Conservation (phyloP, 2,888 invertebrate species). For the Spialia ferax region DNA sequence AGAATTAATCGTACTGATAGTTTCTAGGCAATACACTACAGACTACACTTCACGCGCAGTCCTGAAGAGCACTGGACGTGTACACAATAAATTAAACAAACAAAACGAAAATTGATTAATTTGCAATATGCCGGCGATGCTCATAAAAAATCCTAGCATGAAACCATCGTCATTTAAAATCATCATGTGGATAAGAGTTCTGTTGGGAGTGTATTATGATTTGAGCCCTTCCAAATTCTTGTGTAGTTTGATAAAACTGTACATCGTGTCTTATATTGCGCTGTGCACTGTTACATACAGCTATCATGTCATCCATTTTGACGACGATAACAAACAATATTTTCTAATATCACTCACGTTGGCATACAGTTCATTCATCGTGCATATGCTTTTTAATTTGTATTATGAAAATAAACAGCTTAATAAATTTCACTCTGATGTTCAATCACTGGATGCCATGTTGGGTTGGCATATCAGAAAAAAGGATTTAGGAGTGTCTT, state of each 20-base stretch:
- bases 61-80: too few species aligned
- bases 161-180: background rate
- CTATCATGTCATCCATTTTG: background rate
- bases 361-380: background rate
- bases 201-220: background rate
- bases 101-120: too few species aligned
- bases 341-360: background rate
- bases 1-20: too few species aligned
- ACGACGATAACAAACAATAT: background rate
- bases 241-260: background rate
- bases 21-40: too few species aligned
- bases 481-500: background rate
- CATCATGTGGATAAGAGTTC: background rate
- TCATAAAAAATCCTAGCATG: background rate
- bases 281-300: background rate
- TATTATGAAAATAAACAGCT: slow-evolving; percentile 2
- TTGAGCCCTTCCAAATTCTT: background rate
- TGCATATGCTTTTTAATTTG: background rate
- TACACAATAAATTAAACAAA: too few species aligned
- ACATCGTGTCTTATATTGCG: background rate
- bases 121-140: background rate
- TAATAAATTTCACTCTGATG: background rate
- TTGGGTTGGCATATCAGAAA: background rate
- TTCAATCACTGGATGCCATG: background rate
- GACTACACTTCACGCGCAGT: too few species aligned